These are phyloP conservation scores for Cecidostiba fungosa DNA, from an alignment of 2,888 invertebrate genomes.

Conservation along the genomic window DNA sequence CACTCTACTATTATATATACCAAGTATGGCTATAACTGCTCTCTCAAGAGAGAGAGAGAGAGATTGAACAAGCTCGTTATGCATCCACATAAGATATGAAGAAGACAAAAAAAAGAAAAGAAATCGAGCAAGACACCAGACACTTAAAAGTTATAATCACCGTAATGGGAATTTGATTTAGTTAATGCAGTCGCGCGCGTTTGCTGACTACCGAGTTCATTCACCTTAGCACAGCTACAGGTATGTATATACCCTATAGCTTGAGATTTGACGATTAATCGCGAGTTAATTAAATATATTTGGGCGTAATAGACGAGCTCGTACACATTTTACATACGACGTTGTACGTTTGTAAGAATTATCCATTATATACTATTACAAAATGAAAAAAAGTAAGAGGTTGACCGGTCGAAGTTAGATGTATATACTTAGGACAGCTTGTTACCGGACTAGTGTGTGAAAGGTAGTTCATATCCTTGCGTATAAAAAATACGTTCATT, in stretches of 20 bases:
- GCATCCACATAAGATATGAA: not conserved
- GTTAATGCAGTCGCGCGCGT: slow-evolving; percentile 65
- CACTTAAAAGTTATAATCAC: slow-evolving; percentile 25
- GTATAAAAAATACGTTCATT: not conserved
- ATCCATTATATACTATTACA: slow-evolving; percentile 22
- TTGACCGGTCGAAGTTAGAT: slow-evolving; percentile 49
- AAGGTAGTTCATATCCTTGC: slow-evolving; percentile 32
- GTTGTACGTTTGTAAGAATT: not conserved
- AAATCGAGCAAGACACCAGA: slow-evolving; percentile 25
- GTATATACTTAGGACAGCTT: slow-evolving; percentile 72
- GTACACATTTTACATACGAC: slow-evolving; percentile 5
- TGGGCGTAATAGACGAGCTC: slow-evolving; percentile 21
- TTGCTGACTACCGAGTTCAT: slow-evolving; percentile 70
- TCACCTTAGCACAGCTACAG: slow-evolving; percentile 34
- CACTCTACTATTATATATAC: slow-evolving; percentile 8
- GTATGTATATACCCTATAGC: slow-evolving; percentile 8
- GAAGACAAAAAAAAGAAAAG: slow-evolving; percentile 18
- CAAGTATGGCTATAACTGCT: slow-evolving; percentile 43
- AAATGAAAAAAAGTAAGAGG: slow-evolving; percentile 22
- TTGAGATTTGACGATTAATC: slow-evolving; percentile 33
- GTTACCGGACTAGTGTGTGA: slow-evolving; percentile 78
- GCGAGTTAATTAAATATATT: slow-evolving; percentile 49
- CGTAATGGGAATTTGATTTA: slow-evolving; percentile 71
- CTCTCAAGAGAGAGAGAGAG: not conserved
- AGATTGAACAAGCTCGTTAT: not conserved